Base-by-base conservation (phyloP, 1,140 invertebrate genomes). In the Micrasema minimum region DNA sequence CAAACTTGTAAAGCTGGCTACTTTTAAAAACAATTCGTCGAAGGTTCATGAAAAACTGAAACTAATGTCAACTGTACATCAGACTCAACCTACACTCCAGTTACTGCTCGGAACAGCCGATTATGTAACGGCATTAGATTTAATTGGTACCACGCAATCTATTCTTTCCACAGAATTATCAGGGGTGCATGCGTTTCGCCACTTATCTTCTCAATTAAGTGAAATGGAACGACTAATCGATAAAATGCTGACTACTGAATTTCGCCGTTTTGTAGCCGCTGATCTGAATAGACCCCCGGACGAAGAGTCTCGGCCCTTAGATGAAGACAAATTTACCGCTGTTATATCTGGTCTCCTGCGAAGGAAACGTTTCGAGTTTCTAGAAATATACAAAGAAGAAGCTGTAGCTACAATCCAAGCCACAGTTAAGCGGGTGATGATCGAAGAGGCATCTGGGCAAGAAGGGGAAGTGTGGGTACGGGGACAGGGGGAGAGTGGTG, bases 61-160 rank as follows among this genome's bases (percentile, higher is more conserved):
- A 80, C 82, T 98, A 55, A 98, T 99, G 92, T 89, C 93, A 23
- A 97, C 95, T 1, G 95, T 99, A 5, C 91, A 98, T 80, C 96
- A 99, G 86, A 99, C 97, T 50, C 98, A 99, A 82, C 94, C 96
- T 2, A 99, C 96, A 79, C 94, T 99, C 77, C 97, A 99, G 80
- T 86, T 96, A 45, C 85, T 99, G 10, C 85, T 99, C 14, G 96
- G 96, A 62, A 96, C 95, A 6, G 96, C 95, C 72, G 97, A 99
- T 83, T 99, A 97, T 87, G 96, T 98, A 35, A 96, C 96, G 26
- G 97, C 98, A 1, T 85, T 99, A 43, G 98, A 99, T 85, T 88
- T 99, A 48, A 99, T 99, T 74, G 90, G 93, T 66, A 97, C 96
- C 1, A 98, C 97, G 1, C 96, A 99, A 85, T 96, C 98, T 83